Evolutionary conservation across 2,113 vertebrate genomes (phyloP).

Genomic region (Tragelaphus scriptus): DNA sequence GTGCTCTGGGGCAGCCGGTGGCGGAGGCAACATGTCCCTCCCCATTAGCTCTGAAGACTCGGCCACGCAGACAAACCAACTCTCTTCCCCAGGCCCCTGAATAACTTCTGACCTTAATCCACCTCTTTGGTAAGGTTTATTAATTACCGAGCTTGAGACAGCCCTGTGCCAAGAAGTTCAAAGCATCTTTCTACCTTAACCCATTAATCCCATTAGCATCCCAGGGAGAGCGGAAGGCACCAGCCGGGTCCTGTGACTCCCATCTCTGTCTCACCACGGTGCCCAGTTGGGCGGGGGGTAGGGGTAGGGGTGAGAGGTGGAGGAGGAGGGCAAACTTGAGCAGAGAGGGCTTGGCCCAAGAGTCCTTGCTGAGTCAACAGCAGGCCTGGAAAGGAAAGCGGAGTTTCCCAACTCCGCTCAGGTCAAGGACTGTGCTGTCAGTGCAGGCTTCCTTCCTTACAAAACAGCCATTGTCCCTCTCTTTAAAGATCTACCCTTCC

Average conservation of each 20-base stretch:
- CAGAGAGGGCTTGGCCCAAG: background rate
- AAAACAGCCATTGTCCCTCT: constrained; percentile 17
- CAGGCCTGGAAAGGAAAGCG: background rate
- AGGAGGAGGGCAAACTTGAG: background rate
- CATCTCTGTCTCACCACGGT: background rate
- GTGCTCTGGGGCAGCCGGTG: fast-evolving
- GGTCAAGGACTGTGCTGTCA: background rate
- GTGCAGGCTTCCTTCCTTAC: background rate
- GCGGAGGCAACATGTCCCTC: background rate
- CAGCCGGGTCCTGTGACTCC: background rate
- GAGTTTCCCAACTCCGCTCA: constrained; percentile 6
- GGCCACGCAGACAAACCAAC: background rate
- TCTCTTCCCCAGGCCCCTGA: background rate
- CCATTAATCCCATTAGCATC: constrained; percentile 11
- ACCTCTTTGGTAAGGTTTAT: constrained; percentile 31
- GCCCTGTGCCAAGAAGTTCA: constrained; percentile 50
- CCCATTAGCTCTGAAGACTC: background rate
- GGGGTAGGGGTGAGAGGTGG: background rate
- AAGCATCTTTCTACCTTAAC: constrained; percentile 46
- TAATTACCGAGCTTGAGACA: background rate
- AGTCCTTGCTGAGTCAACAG: constrained; percentile 26
- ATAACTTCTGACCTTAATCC: constrained; percentile 33
- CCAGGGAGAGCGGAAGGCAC: background rate
- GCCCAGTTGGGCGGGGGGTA: too few species aligned
- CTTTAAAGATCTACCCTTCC: background rate